Base-by-base conservation (phyloP, 2,888 invertebrate species). In the Drosophila testacea region DNA sequence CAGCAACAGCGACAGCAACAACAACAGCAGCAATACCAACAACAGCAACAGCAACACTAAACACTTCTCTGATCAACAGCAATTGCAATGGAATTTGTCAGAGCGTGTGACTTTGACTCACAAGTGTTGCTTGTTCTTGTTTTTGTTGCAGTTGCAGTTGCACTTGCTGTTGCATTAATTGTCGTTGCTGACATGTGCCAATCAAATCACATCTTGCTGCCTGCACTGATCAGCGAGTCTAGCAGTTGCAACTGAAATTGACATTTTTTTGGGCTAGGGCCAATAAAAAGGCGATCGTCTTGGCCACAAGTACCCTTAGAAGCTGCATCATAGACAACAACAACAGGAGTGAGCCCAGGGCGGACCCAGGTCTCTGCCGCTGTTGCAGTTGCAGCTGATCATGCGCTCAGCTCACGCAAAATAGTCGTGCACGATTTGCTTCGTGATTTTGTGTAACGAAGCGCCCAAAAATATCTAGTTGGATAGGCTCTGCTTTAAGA, bases 341-440 rank as follows among this genome's bases (percentile, higher is more conserved):
- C 54, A 42, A 27, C 42, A 22, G 22, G 22, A 42, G 16, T 22
- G 22, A 34, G 42, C 54, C 54, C 42, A 34, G 42, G 54, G 54
- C 42, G 52, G 52, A 52, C 52, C 39, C 39, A 16, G 39, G 48
- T 32, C 32, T 6, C 32, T 6, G 32, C 9, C 7, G 32, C 32
- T 32, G 32, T 38, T 30, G 69, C 64, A 65, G 77, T 63, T 70
- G 79, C 77, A 80, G 77, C 91, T 88, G 91, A 91, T 92, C 92
- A 92, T 92, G 92, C 89, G 82, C 89, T 74, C 91, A 92, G 79
- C 86, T 89, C 92, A 92, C 92, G 92, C 92, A 92, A 91, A 92
- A 92, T 91, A 92, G 92, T 92, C 92, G 92, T 92, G 92, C 92
- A 91, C 92, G 91, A 92, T 91, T 91, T 90, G 91, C 86, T 92